Evolutionary conservation across 2,797 vertebrate genomes (phyloP).

Genomic region (Cottoperca gobio): DNA sequence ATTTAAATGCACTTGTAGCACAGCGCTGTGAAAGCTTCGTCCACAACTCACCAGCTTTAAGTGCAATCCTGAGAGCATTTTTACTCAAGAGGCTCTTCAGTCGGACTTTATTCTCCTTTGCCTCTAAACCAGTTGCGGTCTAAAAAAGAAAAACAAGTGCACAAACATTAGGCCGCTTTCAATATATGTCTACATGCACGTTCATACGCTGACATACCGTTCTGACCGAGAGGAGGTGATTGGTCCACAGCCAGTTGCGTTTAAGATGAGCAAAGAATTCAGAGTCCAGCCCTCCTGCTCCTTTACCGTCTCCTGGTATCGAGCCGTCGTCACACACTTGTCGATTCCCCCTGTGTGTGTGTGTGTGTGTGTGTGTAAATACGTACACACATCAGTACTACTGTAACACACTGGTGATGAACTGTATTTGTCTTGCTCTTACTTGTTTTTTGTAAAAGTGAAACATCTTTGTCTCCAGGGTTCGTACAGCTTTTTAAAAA

Average conservation of each 20-base stretch:
- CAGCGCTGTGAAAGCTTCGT: not conserved
- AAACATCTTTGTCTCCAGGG: not conserved
- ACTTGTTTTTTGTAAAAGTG: not conserved
- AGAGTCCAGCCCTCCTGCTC: slow-evolving; percentile 93
- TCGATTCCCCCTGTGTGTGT: slow-evolving; percentile 84
- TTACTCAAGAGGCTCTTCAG: slow-evolving; percentile 92
- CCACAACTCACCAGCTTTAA: slow-evolving; percentile 82
- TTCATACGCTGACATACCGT: slow-evolving; percentile 23
- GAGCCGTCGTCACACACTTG: slow-evolving; percentile 89
- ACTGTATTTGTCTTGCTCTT: not conserved
- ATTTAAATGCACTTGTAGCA: not conserved
- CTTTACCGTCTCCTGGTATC: slow-evolving; percentile 91
- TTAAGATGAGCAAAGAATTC: slow-evolving; percentile 95
- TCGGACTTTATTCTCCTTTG: slow-evolving; percentile 80
- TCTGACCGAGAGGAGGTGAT: slow-evolving; percentile 84
- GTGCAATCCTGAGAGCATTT: slow-evolving; percentile 83
- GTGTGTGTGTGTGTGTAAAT: not conserved
- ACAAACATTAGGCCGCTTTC: not conserved
- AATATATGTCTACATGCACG: not conserved
- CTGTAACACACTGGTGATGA: not conserved
- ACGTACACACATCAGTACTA: not conserved
- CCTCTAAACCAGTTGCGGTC: slow-evolving; percentile 59
- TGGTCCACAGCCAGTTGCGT: slow-evolving; percentile 98
- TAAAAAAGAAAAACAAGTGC: slow-evolving; percentile 9
- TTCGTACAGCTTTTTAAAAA: too few species aligned